These are phyloP conservation scores for Caenorhabditis sp. DNA, from an alignment of 2,888 invertebrate genomes.

Conservation along the genomic window DNA sequence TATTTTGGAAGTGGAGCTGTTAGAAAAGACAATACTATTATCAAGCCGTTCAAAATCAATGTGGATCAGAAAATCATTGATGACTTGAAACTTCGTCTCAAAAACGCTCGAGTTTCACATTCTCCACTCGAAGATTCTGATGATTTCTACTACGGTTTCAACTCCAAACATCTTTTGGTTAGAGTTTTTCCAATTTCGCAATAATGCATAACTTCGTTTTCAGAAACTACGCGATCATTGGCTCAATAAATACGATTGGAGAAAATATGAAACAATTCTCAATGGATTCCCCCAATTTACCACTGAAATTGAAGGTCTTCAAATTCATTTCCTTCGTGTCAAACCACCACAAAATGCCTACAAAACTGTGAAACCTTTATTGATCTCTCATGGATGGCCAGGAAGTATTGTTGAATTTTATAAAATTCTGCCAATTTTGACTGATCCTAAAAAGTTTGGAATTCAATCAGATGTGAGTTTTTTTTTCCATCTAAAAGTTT, in stretches of 20 bases:
- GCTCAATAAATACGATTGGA: slow-evolving; percentile 81
- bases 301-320: slow-evolving; percentile 80
- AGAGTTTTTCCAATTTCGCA: no score
- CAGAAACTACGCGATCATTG: slow-evolving; percentile 78
- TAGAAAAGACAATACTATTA: slow-evolving; percentile 48
- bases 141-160: slow-evolving; percentile 84
- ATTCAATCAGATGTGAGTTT: slow-evolving; percentile 41
- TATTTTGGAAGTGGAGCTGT: slow-evolving; percentile 57
- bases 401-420: slow-evolving; percentile 84
- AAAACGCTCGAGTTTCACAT: slow-evolving; percentile 69
- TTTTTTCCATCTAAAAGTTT: not conserved
- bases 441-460: slow-evolving; percentile 74
- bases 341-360: slow-evolving; percentile 74
- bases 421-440: slow-evolving; percentile 74
- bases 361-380: slow-evolving; percentile 73
- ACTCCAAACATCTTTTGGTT: slow-evolving; percentile 75
- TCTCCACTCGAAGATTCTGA: slow-evolving; percentile 71
- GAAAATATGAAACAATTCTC: slow-evolving; percentile 78
- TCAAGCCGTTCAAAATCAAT: slow-evolving; percentile 56
- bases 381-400: slow-evolving; percentile 86
- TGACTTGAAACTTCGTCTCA: slow-evolving; percentile 73
- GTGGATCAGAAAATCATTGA: slow-evolving; percentile 50
- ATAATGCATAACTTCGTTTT: no score
- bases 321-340: slow-evolving; percentile 80
- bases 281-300: slow-evolving; percentile 81